Evolutionary conservation across 2,888 invertebrate species (phyloP), one percentile per base, ranked within the genome.

Genomic region (Lasioglossum pauxillum): DNA sequence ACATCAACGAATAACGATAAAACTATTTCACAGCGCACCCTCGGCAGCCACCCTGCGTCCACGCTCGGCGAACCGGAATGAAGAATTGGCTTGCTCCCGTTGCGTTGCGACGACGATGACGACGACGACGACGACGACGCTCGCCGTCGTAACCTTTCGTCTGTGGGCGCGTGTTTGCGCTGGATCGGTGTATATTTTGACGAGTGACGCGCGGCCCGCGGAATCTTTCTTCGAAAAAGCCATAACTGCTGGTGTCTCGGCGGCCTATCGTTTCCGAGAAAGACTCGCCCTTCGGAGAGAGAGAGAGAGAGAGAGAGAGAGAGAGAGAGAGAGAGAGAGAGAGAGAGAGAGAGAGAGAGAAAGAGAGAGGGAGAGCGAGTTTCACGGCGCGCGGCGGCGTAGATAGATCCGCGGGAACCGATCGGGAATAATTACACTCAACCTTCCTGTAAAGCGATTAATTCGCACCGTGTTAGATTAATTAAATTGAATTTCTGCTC

Each of bases 121-220:
- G 53, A 10, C 53, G 10, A 53, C n/a, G 53, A 10, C 53, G 10
- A 53, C 53, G 38, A 60, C 41, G 23, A 57, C 31, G 41, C 27
- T 41, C 79, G 73, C 7, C 44, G 84, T 84, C 69, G 77, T 84
- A 85, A 85, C 84, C 77, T 85, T 85, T 77, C 79, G 64, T 53
- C 79, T 49, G 67, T 53, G 57, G 64, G 31, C 27, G 86, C 85
- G 72, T 85, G 82, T 86, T 86, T 85, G 79, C 82, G 77, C 85
- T 75, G 77, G 74, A 77, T 69, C 80, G 64, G 38, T 35, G 86
- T 82, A 82, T 85, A 85, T 86, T 86, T 85, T 86, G 82, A 71
- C 84, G 80, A 84, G 80, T 71, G 76, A 78, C 78, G n/a, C 81
- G 75, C 78, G 46, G 38, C 23, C 67, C 78, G 75, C 73, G 81